Evolutionary conservation across 2,888 invertebrate species (phyloP).

Genomic region (Aethes cnicana): DNA sequence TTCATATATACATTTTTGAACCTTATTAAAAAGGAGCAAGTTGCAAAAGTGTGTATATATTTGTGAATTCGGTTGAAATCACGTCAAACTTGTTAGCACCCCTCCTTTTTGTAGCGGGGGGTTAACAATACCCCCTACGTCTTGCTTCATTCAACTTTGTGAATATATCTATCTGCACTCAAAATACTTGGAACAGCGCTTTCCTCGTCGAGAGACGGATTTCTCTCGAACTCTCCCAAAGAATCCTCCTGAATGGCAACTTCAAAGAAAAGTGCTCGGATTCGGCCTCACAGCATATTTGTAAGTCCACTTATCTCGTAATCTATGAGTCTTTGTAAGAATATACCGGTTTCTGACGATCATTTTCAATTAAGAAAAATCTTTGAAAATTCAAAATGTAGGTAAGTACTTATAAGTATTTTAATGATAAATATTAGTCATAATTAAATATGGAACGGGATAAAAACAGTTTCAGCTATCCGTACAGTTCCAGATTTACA

Average conservation of each 20-base stretch:
- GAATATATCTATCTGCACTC: slow-evolving; percentile 45
- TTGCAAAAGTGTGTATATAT: too few species aligned
- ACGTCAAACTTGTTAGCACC: too few species aligned
- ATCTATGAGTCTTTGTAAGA: slow-evolving; percentile 15
- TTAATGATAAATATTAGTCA: too few species aligned
- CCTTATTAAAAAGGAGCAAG: too few species aligned
- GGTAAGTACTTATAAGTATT: too few species aligned
- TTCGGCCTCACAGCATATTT: slow-evolving; percentile 7
- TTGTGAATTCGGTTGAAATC: too few species aligned
- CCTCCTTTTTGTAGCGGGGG: too few species aligned
- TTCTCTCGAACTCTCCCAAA: slow-evolving; percentile 28
- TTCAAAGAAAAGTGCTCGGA: slow-evolving; percentile 27
- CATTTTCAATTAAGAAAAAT: background rate
- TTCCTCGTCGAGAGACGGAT: slow-evolving; percentile 34
- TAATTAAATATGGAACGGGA: too few species aligned
- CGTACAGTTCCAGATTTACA: too few species aligned
- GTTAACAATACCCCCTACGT: background rate
- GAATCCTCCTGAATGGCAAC: slow-evolving; percentile 28
- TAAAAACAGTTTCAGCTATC: too few species aligned
- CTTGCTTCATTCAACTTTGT: slow-evolving; percentile 42
- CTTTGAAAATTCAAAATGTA: too few species aligned
- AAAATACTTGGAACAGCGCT: slow-evolving; percentile 40
- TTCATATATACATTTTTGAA: too few species aligned
- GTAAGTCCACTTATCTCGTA: slow-evolving; percentile 20
- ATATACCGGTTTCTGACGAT: background rate